Conservation (phyloP, 2,113 vertebrate species). For the Atherinomorus stipes region DNA sequence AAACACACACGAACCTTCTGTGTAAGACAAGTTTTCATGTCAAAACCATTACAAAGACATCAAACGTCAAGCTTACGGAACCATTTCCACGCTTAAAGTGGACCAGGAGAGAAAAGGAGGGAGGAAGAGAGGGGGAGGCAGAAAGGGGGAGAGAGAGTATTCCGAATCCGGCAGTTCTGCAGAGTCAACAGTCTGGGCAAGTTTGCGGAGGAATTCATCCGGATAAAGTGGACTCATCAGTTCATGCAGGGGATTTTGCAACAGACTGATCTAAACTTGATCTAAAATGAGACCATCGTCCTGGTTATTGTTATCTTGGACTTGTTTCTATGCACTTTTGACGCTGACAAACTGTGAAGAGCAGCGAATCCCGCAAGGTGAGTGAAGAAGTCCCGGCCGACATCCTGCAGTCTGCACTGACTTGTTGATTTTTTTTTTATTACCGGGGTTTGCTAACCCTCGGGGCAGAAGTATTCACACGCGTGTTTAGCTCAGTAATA, state of each 20-base stretch:
- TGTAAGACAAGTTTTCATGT: background rate
- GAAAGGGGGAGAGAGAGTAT: background rate
- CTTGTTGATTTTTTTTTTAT: too few species aligned
- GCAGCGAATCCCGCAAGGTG: conserved; percentile 70
- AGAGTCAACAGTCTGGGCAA: background rate
- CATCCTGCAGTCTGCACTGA: background rate
- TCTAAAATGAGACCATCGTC: conserved; percentile 45
- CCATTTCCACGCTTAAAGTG: background rate
- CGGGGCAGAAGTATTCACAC: too few species aligned
- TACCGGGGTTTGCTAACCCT: too few species aligned
- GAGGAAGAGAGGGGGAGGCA: too few species aligned
- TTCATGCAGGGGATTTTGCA: too few species aligned
- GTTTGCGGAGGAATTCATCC: background rate
- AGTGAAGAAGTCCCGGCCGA: conserved; percentile 3
- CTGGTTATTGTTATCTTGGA: conserved; percentile 7
- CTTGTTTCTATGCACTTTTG: conserved; percentile 13
- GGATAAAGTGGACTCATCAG: too few species aligned
- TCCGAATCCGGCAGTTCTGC: background rate
- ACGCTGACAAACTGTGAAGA: conserved; percentile 39
- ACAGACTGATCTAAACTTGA: background rate
- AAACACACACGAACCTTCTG: background rate
- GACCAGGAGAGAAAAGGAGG: background rate
- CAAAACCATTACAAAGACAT: background rate
- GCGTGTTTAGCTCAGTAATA: too few species aligned
- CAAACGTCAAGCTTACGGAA: background rate